Conservation (phyloP, 2,113 vertebrate species). For the Mola mola region DNA sequence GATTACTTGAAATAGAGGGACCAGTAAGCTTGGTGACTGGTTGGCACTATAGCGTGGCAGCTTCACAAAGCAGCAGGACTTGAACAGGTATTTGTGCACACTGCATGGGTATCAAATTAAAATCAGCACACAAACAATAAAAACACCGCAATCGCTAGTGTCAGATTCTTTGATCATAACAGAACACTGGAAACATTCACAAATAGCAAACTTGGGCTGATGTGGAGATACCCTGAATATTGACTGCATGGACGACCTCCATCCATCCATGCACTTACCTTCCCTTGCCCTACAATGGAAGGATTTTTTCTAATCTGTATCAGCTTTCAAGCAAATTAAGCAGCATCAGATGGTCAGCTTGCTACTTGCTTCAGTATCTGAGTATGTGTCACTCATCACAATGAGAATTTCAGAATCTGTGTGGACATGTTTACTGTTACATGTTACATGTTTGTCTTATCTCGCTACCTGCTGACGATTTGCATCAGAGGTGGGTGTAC, state of each 20-base stretch:
- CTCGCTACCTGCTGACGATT: constrained; percentile 4
- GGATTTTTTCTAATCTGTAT: constrained; percentile 46
- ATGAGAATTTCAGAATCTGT: constrained; percentile 11
- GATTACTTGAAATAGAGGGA: constrained; percentile 16
- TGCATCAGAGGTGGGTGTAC: constrained; percentile 21
- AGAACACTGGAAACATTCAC: constrained; percentile 12
- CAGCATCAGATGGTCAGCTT: constrained; percentile 29
- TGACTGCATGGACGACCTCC: constrained; percentile 17
- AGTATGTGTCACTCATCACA: too few species aligned
- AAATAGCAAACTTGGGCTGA: constrained; percentile 9
- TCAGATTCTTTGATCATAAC: constrained; percentile 9
- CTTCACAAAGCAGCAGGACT: constrained; percentile 1
- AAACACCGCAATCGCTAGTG: too few species aligned
- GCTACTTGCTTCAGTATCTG: neutral
- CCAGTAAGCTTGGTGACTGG: constrained; percentile 5
- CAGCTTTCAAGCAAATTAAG: constrained; percentile 35
- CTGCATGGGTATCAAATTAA: neutral
- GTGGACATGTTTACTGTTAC: constrained; percentile 22
- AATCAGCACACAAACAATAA: too few species aligned
- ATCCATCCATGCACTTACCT: constrained; percentile 15
- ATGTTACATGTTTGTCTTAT: constrained; percentile 40
- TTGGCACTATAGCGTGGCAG: too few species aligned
- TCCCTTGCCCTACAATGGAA: constrained; percentile 9
- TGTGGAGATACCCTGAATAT: constrained; percentile 44
- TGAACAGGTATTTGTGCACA: constrained; percentile 14